Evolutionary conservation across 2,113 vertebrate species (phyloP).

Genomic region (Hylia prasina): DNA sequence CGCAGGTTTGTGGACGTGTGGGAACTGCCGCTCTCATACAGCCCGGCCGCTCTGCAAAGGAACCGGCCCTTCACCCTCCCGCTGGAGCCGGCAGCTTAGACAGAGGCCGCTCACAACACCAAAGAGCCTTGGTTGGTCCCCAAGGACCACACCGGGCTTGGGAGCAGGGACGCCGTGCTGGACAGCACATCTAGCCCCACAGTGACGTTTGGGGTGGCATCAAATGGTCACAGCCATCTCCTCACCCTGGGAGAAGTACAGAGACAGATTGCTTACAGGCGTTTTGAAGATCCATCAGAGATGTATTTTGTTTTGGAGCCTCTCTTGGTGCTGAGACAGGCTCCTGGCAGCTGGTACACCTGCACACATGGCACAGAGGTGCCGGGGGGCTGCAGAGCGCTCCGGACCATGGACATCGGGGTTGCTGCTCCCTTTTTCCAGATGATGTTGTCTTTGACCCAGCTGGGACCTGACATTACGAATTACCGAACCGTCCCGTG

Average conservation of each 20-base stretch:
- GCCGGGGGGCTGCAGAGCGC: rapidly evolving
- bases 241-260: neutral
- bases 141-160: rapidly evolving
- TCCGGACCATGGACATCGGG: neutral
- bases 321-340: neutral
- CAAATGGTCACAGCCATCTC: neutral
- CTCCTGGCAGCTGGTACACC: neutral
- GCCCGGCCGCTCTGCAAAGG: neutral
- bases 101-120: neutral
- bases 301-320: neutral
- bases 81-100: too few species aligned
- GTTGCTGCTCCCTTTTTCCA: neutral
- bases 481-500: rapidly evolving
- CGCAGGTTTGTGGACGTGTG: rapidly evolving
- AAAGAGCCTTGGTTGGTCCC: neutral
- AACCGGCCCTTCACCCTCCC: too few species aligned
- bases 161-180: neutral
- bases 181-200: neutral
- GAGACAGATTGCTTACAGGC: neutral
- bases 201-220: rapidly evolving
- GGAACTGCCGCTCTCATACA: neutral
- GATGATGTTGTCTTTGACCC: neutral
- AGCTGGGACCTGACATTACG: rapidly evolving
- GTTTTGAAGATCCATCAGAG: neutral
- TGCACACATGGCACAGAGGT: rapidly evolving